Conservation (phyloP, 2,888 invertebrate species). For the Tribolium freemani region DNA sequence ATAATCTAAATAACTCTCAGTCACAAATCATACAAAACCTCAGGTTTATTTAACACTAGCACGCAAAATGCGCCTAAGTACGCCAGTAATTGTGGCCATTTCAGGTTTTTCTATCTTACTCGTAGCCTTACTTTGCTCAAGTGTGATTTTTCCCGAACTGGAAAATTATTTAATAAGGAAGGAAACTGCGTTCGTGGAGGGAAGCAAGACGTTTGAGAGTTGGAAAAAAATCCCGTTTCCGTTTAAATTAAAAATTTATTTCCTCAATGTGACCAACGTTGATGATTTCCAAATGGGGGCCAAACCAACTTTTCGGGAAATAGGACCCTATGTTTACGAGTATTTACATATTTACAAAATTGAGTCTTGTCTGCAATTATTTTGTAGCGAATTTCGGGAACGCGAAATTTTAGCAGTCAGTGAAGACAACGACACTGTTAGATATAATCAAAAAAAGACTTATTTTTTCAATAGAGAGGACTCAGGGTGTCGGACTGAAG, state of each 20-base stretch:
- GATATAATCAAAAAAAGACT: conserved; percentile 70
- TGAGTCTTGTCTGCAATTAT: neutral
- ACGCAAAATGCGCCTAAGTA: conserved; percentile 5
- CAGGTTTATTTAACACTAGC: neutral
- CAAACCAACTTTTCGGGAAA: conserved; percentile 71
- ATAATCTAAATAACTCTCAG: neutral
- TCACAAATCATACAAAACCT: neutral
- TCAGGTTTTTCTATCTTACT: conserved; percentile 1
- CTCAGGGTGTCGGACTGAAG: conserved; percentile 68
- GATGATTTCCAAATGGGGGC: conserved; percentile 71
- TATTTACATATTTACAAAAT: conserved; percentile 55
- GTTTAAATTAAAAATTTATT: conserved; percentile 70
- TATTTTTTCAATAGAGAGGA: conserved; percentile 71
- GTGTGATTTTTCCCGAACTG: conserved; percentile 26
- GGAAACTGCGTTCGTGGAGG: conserved; percentile 73
- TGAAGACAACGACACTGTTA: conserved; percentile 72
- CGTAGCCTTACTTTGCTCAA: conserved; percentile 14
- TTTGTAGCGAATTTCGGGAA: conserved; percentile 54
- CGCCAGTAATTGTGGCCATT: neutral
- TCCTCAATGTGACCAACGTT: conserved; percentile 76
- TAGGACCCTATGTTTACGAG: conserved; percentile 77
- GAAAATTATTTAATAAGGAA: conserved; percentile 54
- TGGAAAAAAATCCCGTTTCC: conserved; percentile 75
- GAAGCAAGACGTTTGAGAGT: conserved; percentile 71
- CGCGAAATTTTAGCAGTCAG: conserved; percentile 50